These are phyloP conservation scores for Capricornis sumatraensis DNA, from an alignment of 2,113 vertebrate species.

Conservation along the genomic window DNA sequence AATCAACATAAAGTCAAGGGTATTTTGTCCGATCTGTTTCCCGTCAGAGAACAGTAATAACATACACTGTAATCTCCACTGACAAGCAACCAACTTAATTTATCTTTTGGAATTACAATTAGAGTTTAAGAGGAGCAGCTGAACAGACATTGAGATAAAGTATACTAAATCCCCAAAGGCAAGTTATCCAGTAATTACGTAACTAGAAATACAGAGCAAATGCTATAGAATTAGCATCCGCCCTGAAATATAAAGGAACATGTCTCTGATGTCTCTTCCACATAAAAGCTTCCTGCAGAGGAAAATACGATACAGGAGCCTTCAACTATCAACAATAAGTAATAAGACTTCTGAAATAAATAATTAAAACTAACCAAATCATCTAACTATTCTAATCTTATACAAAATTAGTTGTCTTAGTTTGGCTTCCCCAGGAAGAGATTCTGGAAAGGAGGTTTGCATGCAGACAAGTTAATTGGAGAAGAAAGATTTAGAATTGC, in stretches of 20 bases:
- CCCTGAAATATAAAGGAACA: background rate
- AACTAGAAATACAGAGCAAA: constrained; percentile 22
- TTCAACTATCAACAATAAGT: background rate
- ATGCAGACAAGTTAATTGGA: background rate
- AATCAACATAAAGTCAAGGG: background rate
- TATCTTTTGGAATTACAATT: background rate
- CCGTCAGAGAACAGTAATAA: background rate
- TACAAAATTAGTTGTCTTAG: constrained; percentile 13
- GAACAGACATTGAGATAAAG: background rate
- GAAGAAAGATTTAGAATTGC: background rate
- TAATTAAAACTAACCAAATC: background rate
- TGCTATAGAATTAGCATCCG: background rate
- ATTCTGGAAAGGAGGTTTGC: background rate
- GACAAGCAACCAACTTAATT: background rate
- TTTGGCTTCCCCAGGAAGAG: background rate
- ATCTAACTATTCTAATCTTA: constrained; percentile 10
- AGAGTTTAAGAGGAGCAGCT: background rate
- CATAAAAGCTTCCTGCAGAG: background rate
- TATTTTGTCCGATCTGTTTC: background rate
- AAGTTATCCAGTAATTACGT: background rate
- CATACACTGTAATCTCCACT: background rate
- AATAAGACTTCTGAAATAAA: background rate
- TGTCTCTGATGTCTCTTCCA: background rate
- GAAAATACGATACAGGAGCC: background rate
- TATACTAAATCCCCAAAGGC: background rate